Evolutionary conservation across 1,140 invertebrate species (phyloP).

Genomic region (Meloidogyne chitwoodi): DNA sequence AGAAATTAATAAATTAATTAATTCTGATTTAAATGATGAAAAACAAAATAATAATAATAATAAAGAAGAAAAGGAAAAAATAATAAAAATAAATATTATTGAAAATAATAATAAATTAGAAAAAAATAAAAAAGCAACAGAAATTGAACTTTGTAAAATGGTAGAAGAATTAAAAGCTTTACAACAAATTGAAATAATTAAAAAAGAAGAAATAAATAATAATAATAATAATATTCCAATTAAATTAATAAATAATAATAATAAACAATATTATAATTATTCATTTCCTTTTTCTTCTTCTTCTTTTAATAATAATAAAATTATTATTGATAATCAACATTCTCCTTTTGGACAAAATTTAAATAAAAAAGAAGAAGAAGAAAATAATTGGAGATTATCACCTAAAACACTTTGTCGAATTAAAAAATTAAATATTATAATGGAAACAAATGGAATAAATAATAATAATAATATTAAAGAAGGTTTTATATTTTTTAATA

Average conservation of each 20-base stretch:
- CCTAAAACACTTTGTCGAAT: conserved; percentile 41
- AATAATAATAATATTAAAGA: background rate
- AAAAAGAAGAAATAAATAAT: background rate
- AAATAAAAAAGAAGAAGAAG: background rate
- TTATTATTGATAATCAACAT: background rate
- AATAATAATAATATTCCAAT: background rate
- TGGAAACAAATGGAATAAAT: conserved; percentile 29
- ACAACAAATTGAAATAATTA: background rate
- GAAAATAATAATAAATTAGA: background rate
- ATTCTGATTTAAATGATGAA: background rate
- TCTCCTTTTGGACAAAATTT: conserved; percentile 6
- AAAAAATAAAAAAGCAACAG: background rate
- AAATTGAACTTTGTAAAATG: background rate
- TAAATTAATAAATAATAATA: background rate
- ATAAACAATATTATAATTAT: background rate
- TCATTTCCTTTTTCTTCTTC: background rate
- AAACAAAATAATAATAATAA: background rate
- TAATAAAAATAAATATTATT: background rate
- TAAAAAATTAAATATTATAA: conserved; percentile 47
- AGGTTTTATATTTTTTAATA: too few relatives aligned
- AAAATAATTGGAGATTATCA: conserved; percentile 16
- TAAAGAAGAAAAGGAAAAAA: background rate
- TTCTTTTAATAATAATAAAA: background rate
- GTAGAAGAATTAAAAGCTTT: background rate
- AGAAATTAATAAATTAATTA: background rate